Evolutionary conservation across 2,888 invertebrate species (phyloP).

Genomic region (Gymnoscelis rufifasciata): DNA sequence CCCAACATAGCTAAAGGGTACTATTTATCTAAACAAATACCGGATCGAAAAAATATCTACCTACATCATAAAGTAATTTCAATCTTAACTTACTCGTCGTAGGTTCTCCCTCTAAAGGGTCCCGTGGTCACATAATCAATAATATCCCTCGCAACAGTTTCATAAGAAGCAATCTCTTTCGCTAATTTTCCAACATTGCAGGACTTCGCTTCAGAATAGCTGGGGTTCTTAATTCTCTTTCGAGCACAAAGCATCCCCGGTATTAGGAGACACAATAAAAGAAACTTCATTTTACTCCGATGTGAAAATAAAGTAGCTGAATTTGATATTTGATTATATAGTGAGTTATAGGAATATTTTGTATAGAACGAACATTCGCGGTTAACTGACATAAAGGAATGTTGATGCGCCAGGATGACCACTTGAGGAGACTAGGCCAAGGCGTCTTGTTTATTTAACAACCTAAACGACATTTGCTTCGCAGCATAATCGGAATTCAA

Average conservation of each 20-base stretch:
- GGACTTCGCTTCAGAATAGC: conserved; percentile 25
- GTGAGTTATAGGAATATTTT: too few relatives aligned
- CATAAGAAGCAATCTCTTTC: conserved; percentile 81
- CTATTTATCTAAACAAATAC: too few relatives aligned
- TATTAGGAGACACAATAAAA: conserved; percentile 13
- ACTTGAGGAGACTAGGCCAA: conserved; percentile 9
- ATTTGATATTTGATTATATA: conserved; percentile 5
- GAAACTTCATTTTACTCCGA: conserved; percentile 7
- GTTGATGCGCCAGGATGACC: conserved; percentile 11
- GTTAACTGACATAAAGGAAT: conserved; percentile 18
- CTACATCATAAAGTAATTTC: too few relatives aligned
- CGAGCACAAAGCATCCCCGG: conserved; percentile 13
- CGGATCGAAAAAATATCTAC: too few relatives aligned
- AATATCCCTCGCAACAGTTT: conserved; percentile 70
- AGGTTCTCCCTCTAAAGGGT: conserved; percentile 77
- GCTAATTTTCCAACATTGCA: conserved; percentile 46
- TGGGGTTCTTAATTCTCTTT: conserved; percentile 11
- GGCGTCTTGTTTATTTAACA: neutral
- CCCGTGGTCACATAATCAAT: conserved; percentile 67
- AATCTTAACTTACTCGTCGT: conserved; percentile 74
- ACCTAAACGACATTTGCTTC: too few relatives aligned
- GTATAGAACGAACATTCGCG: conserved; percentile 13
- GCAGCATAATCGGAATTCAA: too few relatives aligned
- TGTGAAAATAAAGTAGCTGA: too few relatives aligned
- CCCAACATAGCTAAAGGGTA: too few relatives aligned